Evolutionary conservation across 2,797 vertebrate genomes (phyloP), one percentile per base, ranked within the genome.

Genomic region (Acanthurus leucopareius): DNA sequence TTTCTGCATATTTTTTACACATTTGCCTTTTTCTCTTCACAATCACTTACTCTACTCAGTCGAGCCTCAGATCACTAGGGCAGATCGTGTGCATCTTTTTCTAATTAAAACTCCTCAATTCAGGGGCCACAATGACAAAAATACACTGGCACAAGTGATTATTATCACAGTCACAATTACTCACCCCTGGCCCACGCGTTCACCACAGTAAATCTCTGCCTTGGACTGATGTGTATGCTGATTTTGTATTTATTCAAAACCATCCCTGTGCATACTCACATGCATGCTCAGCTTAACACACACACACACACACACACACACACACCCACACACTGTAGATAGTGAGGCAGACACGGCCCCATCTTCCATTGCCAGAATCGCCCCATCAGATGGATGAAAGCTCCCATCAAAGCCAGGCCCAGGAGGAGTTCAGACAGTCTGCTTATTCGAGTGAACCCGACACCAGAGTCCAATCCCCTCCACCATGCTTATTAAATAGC

Each of bases 331-430:
- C 47, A 74, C 69, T 20, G 59, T 53, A 84, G 75, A 90, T 73
- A 71, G 81, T 3, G 25, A 84, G 75, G 73, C 63, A 78, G 67
- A 62, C 56, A 10, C 69, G 5, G 81, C 65, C 81, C 77, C 85
- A 74, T 88, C 82, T 87, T 84, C 81, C 73, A 49, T 73, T 86
- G 88, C 88, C 88, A 87, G 88, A 92, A 90, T 93, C 91, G 91
- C 75, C 66, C 74, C 77, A 93, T 94, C 90, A 90, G 92, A 91
- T 78, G 82, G 89, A 93, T 91, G 91, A 94, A 94, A 94, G 90
- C 91, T 82, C 86, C 87, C 92, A 93, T 94, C 93, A 94, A 93
- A 94, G 92, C 91, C 9, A 4, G 81, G 86, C 91, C 90, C 90
- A 90, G 80, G 82, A 93, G 91, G 88, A 93, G 90, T 94, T 91